These are phyloP conservation scores for Limnephilus marmoratus DNA, from an alignment of 2,888 invertebrate genomes.

Conservation along the genomic window DNA sequence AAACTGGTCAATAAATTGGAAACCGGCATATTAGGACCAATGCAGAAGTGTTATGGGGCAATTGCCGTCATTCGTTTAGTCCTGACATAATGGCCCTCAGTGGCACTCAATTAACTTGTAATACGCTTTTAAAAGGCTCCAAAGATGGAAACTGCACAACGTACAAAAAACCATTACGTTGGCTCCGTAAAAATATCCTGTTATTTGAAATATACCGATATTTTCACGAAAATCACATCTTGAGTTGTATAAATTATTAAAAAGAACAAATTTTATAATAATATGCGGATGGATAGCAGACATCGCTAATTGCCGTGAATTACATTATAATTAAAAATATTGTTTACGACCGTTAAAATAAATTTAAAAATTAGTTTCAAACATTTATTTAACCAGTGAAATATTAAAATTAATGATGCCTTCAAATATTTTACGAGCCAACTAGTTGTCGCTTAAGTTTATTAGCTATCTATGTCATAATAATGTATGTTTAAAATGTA, in stretches of 20 bases:
- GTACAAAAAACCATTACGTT: background rate
- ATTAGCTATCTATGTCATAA: background rate
- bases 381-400: background rate
- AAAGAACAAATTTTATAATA: background rate
- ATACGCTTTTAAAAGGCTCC: conserved; percentile 43
- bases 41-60: conserved; percentile 50
- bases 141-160: background rate
- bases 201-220: background rate
- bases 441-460: background rate
- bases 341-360: background rate
- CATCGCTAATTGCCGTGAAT: background rate
- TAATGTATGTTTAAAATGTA: background rate
- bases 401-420: background rate
- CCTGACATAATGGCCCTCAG: conserved; percentile 59
- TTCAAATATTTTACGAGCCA: background rate
- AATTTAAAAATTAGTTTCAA: background rate
- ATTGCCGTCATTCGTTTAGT: conserved; percentile 60
- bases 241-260: background rate
- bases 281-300: background rate
- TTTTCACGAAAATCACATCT: background rate
- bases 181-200: background rate
- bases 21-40: conserved; percentile 40
- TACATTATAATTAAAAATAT: background rate
- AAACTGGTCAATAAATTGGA: conserved; percentile 54
- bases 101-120: conserved; percentile 54